Percentiles rank a stretch among this genome's conserved stretches.
These are phyloP conservation scores for Ariolimax columbianus DNA, from an alignment of 2,888 invertebrate species.

Conservation along the genomic window DNA sequence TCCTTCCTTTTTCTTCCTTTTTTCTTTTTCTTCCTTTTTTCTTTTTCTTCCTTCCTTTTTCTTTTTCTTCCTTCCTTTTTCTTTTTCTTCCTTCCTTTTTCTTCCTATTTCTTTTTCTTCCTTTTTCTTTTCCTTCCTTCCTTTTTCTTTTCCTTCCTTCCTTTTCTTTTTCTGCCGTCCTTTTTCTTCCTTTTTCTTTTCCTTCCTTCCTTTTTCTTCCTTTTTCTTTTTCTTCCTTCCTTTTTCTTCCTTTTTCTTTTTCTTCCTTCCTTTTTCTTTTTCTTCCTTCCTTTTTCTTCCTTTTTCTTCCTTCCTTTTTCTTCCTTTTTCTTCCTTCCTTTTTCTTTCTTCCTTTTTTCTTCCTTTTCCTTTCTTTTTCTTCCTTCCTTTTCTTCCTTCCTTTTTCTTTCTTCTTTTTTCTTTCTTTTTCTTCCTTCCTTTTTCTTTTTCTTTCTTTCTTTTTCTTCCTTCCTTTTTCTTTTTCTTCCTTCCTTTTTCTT, in stretches of 20 bases:
- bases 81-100: background rate
- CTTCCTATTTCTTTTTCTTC: background rate
- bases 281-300: background rate
- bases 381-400: background rate
- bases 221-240: too few species aligned
- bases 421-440: background rate
- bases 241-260: too few species aligned
- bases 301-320: background rate
- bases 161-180: too few species aligned
- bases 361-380: background rate
- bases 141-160: background rate
- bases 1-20: background rate
- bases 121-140: background rate
- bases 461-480: background rate
- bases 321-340: background rate
- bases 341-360: background rate
- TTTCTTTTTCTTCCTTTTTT: too few species aligned
- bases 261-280: background rate
- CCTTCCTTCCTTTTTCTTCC: too few species aligned
- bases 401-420: background rate
- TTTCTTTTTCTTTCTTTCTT: background rate
- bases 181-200: too few species aligned
- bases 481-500: background rate
- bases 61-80: background rate
- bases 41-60: background rate